A percentile compares a stretch with the other conserved stretches of the same genome.
Conservation (phyloP, 1,140 invertebrate species). For the Cydia fagiglandana region DNA sequence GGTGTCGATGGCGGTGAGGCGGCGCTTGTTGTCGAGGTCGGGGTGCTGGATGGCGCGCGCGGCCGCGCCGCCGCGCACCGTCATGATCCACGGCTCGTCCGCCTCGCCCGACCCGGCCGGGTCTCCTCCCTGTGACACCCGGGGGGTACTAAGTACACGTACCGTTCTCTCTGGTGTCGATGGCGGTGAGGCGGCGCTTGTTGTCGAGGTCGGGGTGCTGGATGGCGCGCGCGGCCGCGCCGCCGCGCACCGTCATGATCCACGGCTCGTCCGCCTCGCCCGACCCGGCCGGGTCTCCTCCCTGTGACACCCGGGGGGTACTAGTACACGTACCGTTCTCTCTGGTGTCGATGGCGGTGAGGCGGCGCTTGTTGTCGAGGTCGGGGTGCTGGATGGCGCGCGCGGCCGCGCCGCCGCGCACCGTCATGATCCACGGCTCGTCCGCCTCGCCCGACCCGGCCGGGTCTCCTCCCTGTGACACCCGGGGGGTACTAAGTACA, state of each 20-base stretch:
- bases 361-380: slow-evolving; percentile 43
- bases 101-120: slow-evolving; percentile 88
- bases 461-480: slow-evolving; percentile 86
- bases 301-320: slow-evolving; percentile 74
- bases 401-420: slow-evolving; percentile 82
- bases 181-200: slow-evolving; percentile 40
- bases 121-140: slow-evolving; percentile 85
- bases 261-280: slow-evolving; percentile 92
- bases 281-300: slow-evolving; percentile 89
- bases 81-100: slow-evolving; percentile 96
- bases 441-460: slow-evolving; percentile 90
- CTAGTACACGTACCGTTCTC: slow-evolving; percentile 43
- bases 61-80: slow-evolving; percentile 85
- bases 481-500: neutral
- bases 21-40: slow-evolving; percentile 44
- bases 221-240: slow-evolving; percentile 47
- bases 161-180: slow-evolving; percentile 44
- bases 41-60: slow-evolving; percentile 41
- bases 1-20: slow-evolving; percentile 35
- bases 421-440: slow-evolving; percentile 96
- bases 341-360: slow-evolving; percentile 33
- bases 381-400: slow-evolving; percentile 39
- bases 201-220: slow-evolving; percentile 41
- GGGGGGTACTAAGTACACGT: neutral
- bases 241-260: slow-evolving; percentile 95